A percentile compares a stretch with the other conserved stretches of the same genome.
Conservation (phyloP, 2,113 vertebrate species). For the Mesocricetus auratus region DNA sequence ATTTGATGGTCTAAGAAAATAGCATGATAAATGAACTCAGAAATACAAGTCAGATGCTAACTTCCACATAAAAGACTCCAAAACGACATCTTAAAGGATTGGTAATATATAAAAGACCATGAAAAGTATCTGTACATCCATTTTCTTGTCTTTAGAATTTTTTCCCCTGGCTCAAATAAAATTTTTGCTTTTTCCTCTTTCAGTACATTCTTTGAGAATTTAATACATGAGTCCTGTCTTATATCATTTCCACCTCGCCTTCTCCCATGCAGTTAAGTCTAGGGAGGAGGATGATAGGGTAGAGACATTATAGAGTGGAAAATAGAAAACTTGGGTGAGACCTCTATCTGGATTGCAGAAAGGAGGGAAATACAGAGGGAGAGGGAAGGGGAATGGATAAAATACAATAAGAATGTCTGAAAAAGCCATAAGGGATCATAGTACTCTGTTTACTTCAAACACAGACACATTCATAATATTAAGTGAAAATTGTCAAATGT, state of each 20-base stretch:
- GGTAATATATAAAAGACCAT: conserved; percentile 33
- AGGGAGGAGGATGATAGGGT: background rate
- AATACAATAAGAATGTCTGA: too few species aligned
- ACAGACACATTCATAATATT: background rate
- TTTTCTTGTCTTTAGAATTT: background rate
- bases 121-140: background rate
- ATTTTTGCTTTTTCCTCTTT: background rate
- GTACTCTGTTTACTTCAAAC: background rate
- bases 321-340: background rate
- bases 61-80: conserved; percentile 2
- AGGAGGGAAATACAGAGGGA: background rate
- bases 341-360: background rate
- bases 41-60: background rate
- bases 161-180: background rate
- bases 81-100: background rate
- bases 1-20: conserved; percentile 33
- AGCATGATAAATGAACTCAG: background rate
- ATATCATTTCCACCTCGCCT: background rate
- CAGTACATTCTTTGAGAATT: background rate
- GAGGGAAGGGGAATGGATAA: background rate
- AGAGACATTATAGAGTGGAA: background rate
- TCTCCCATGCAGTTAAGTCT: background rate
- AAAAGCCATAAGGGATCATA: background rate
- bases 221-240: background rate
- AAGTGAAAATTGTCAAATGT: background rate